Conservation (phyloP, 2,113 vertebrate species). For the Halichoerus grypus region DNA sequence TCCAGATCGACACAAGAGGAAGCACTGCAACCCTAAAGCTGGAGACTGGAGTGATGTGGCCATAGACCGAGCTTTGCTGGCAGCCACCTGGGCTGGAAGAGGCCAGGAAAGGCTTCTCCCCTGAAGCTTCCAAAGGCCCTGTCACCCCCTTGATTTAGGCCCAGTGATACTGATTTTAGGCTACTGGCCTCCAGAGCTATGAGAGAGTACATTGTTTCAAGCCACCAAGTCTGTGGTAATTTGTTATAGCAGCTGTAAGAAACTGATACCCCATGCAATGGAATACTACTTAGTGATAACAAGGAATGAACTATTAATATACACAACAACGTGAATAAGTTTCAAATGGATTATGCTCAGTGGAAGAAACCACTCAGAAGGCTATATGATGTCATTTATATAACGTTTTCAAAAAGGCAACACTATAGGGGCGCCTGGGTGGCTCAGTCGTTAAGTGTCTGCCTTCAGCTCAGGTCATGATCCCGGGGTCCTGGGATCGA, state of each 20-base stretch:
- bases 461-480: too few relatives aligned
- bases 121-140: not conserved
- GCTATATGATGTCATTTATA: not conserved
- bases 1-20: not conserved
- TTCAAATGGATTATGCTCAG: not conserved
- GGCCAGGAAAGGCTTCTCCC: not conserved
- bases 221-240: not conserved
- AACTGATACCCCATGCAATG: not conserved
- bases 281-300: not conserved
- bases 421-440: not conserved
- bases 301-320: not conserved
- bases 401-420: not conserved
- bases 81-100: not conserved
- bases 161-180: not conserved
- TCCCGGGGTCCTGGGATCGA: too few relatives aligned
- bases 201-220: not conserved
- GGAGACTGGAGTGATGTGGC: not conserved
- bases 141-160: not conserved
- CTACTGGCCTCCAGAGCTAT: not conserved
- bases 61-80: not conserved
- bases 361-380: slow-evolving; percentile 31
- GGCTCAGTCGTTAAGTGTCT: too few relatives aligned
- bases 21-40: not conserved
- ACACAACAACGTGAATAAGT: not conserved
- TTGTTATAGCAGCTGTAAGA: not conserved